Evolutionary conservation across 2,888 invertebrate genomes (phyloP), one percentile per base, ranked within the genome.

Genomic region (Apodemia duryi): DNA sequence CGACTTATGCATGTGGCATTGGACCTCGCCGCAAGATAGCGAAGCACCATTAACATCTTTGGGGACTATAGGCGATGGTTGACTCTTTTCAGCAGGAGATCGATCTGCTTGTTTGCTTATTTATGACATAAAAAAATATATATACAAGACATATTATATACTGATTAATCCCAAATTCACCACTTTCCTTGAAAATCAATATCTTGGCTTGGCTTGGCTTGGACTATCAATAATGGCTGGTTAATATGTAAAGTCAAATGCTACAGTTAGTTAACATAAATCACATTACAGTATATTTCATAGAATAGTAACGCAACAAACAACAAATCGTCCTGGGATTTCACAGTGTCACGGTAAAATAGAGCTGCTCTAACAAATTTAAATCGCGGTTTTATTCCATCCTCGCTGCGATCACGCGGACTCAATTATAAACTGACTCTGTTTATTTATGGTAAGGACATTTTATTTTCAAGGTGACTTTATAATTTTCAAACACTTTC

Each of bases 281-380:
- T 63, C 61, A 46, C 65, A 61, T 64, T 62, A 63, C 32, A 63
- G 43, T 49, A 51, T 9, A 38, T 60, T 65, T 61, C 51, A 66
- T 35, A 62, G 62, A 62, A n/a, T 32, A 61, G 38, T 62, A 52
- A 51, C 35, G 28, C n/a, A 61, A 65, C 11, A 63, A 51, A 63
- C 35, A 63, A 35, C 35, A 63, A 46, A 46, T n/a, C n/a, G 46
- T 46, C 51, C 2, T 21, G 51, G 21, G 51, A 51, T 51, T 51
- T 21, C n/a, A 6, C 7, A 46, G 46, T n/a, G 46, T 46, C 46
- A 46, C 46, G 46, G 5, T 46, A 46, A 46, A 46, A 46, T 46
- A 46, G 46, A 21, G 51, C 21, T 51, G 21, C 51, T 51, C 21
- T 51, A 51, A 21, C 51, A 51, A 51, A 21, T 51, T n/a, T 51